These are phyloP conservation scores for Percopsis transmontana DNA, from an alignment of 2,113 vertebrate genomes.

Conservation along the genomic window DNA sequence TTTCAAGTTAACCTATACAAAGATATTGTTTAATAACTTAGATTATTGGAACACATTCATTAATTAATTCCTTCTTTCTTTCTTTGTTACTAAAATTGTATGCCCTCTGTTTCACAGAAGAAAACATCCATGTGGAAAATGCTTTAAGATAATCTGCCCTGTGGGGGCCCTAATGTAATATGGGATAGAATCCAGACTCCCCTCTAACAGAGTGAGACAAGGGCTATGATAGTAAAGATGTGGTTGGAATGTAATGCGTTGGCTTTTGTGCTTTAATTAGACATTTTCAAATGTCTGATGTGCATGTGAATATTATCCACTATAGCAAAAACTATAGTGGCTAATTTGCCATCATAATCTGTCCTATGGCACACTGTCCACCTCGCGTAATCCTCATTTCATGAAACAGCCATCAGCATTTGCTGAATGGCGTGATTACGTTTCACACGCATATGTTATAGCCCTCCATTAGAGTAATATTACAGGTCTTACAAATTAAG, in stretches of 20 bases:
- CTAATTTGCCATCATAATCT: slow-evolving; percentile 33
- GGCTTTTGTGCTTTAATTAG: slow-evolving; percentile 42
- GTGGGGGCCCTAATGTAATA: slow-evolving; percentile 46
- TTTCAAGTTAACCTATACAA: slow-evolving; percentile 41
- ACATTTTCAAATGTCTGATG: slow-evolving; percentile 34
- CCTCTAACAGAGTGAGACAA: slow-evolving; percentile 39
- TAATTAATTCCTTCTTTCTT: slow-evolving; percentile 17
- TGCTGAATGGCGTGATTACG: slow-evolving; percentile 53
- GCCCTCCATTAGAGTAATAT: slow-evolving; percentile 52
- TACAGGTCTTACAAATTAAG: slow-evolving; percentile 55
- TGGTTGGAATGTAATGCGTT: slow-evolving; percentile 30
- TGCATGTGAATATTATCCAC: slow-evolving; percentile 19
- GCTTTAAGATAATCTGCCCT: slow-evolving; percentile 64
- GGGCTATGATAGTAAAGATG: slow-evolving; percentile 22
- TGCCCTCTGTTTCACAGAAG: slow-evolving; percentile 30
- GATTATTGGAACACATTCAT: slow-evolving; percentile 44
- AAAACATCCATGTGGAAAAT: slow-evolving; percentile 50
- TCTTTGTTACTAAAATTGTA: slow-evolving; percentile 43
- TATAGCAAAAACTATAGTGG: slow-evolving; percentile 24
- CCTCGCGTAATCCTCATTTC: slow-evolving; percentile 35
- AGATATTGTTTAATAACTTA: slow-evolving; percentile 16
- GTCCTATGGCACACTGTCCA: slow-evolving; percentile 33
- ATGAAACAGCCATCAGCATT: slow-evolving; percentile 54
- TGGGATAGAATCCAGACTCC: slow-evolving; percentile 38
- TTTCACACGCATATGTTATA: slow-evolving; percentile 15